phyloP scores from a whole-genome alignment of 2,888 invertebrate genomes.

The Campopleginae sp. region DNA sequence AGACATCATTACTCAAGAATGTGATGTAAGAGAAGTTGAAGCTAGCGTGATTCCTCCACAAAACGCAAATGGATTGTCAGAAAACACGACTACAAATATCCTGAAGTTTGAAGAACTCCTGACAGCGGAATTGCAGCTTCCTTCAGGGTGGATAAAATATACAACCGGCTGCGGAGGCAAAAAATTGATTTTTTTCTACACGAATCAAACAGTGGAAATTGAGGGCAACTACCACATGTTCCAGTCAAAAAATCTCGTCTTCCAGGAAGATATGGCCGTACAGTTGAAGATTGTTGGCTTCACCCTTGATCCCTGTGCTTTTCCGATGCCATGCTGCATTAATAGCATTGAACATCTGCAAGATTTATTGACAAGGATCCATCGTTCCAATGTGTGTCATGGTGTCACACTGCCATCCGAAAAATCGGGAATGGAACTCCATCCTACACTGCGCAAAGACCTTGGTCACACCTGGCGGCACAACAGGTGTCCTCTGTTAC shows the following conservation, averaged over 20 bases:
- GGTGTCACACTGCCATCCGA: slow-evolving; percentile 7
- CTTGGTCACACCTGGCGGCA: slow-evolving; percentile 25
- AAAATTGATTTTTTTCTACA: slow-evolving; percentile 1
- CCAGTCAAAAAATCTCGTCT: neutral
- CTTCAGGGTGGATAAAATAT: slow-evolving; percentile 12
- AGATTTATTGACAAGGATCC: neutral
- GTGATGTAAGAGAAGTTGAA: no score
- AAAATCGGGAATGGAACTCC: neutral
- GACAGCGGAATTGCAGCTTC: neutral
- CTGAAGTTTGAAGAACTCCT: no score
- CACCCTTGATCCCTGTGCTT: neutral
- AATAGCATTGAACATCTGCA: slow-evolving; percentile 6
- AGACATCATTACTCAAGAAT: no score
- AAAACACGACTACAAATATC: no score
- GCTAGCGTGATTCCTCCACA: no score
- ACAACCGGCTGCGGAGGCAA: neutral
- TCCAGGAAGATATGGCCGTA: neutral
- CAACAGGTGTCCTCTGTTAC: slow-evolving; percentile 17
- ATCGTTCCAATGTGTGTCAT: slow-evolving; percentile 16
- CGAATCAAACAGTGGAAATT: neutral
- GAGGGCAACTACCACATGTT: slow-evolving; percentile 2
- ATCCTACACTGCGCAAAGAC: neutral
- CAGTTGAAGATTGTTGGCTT: neutral
- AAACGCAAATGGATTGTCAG: no score
- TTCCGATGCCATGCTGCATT: neutral